Percentiles rank a stretch among this genome's conserved stretches.
phyloP scores from a whole-genome alignment of 2,113 vertebrate genomes.

The Daboia siamensis region DNA sequence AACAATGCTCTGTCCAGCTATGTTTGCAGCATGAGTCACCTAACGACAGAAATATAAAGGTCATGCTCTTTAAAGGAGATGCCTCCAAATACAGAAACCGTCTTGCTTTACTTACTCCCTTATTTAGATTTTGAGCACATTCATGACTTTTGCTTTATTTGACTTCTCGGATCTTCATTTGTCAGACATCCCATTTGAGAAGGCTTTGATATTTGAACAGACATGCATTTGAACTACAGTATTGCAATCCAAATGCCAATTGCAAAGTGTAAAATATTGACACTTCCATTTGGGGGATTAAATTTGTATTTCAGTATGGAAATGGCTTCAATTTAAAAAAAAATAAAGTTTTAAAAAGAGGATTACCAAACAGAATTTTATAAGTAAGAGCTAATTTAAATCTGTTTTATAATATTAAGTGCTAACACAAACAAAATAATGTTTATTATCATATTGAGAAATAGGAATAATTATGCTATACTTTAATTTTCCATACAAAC shows the following conservation, averaged over 20 bases:
- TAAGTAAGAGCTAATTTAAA: not conserved
- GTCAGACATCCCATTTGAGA: not conserved
- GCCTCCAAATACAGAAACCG: not conserved
- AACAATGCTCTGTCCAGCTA: not conserved
- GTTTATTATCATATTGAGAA: not conserved
- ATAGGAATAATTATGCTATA: not conserved
- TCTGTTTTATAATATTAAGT: not conserved
- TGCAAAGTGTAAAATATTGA: not conserved
- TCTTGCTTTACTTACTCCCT: not conserved
- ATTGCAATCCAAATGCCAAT: slow-evolving; percentile 14
- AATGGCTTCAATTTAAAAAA: not conserved
- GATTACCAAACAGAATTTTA: not conserved
- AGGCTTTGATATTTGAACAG: slow-evolving; percentile 16
- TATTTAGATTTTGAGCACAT: slow-evolving; percentile 6
- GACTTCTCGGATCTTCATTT: not conserved
- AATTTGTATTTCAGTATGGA: not conserved
- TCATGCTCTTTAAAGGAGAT: not conserved
- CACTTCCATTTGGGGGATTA: not conserved
- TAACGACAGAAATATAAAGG: not conserved
- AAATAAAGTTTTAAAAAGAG: not conserved
- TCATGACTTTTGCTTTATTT: slow-evolving; percentile 14
- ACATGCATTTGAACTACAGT: slow-evolving; percentile 1
- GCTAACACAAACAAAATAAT: not conserved
- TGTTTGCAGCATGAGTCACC: not conserved
- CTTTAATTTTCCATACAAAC: not conserved